Base-by-base conservation (phyloP, 2,113 vertebrate genomes). In the Lophochroa leadbeateri region DNA sequence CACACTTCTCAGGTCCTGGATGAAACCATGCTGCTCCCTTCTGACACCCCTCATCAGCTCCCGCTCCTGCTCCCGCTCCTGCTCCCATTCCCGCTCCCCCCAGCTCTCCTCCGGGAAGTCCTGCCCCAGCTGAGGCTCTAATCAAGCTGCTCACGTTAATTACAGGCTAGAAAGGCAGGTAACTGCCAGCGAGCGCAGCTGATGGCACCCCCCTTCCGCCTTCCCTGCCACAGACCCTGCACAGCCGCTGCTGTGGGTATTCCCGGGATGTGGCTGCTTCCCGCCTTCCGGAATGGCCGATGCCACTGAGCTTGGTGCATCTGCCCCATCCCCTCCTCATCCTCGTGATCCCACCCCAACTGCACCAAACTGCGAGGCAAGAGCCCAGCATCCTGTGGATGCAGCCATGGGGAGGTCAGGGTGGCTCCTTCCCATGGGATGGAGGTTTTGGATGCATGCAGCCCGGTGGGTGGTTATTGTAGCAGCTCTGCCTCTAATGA, bases 231-330 rank as follows among this genome's bases (percentile, higher is more conserved):
- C 80, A 74, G 80, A 81, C 92, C 88, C 58, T 31, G 53, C 92
- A 10, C 95, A 88, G 96, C 96, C 94, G 93, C 70, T 77, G 4
- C 25, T 67, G 95, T 88, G 53, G 63, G 37, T 5, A 11, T 35
- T 29, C 15, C 71, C 29, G 52, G 82, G 43, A 46, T 49, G 39
- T 11, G 91, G 86, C 68, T 8, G 47, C 27, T 53, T 23, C 35
- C 31, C 28, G 47, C 41, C 55, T 12, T 25, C 70, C 4, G 13
- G 37, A 4, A 4, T 10, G 10, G 31, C 25, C 2, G 1, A 10
- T 3, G 17, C 29, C 8, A 8, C 29, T 4, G 14, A 49, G 52
- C 43, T 41, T 14, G 2, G 29, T 7, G 44, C 52, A 7, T 13
- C 35, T 1, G 29, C 31, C 41, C 33, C 33, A 13, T 55, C 55